Evolutionary conservation across 1,140 invertebrate species (phyloP), one percentile per base, ranked within the genome.

Genomic region (Ceratitis capitata): DNA sequence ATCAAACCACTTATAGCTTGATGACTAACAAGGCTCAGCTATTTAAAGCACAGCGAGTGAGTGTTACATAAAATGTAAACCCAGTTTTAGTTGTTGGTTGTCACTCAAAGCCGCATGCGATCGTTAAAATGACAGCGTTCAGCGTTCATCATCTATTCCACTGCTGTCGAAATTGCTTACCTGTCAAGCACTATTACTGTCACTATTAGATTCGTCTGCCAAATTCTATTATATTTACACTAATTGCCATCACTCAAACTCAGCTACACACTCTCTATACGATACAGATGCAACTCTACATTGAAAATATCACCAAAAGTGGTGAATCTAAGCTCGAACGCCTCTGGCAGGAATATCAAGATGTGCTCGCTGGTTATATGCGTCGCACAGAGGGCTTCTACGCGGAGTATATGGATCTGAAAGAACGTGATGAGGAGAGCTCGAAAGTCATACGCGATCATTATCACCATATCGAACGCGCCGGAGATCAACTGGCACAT

Each of bases 331-430:
- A 88, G n/a, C 87, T 92, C 39, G 90, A 92, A 88, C 56, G 85
- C 35, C 86, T 92, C 14, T 92, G 91, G 91, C 88, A 89, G 35
- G 88, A 92, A 69, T 92, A 91, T 83, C 91, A 92, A 47, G 56
- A 87, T 1, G 89, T 92, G 12, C 85, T 92, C n/a, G 86, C 89
- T 0, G 89, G 86, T 23, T 92, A 92, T 85, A 88, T 91, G 12
- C 85, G 88, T 29, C 88, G 90, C 83, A 92, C 89, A 7, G 90
- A 92, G 35, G 87, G 88, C 7, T 91, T 91, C 87, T 90, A 92
- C 74, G 83, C 89, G 14, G 91, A 92, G 83, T 92, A 92, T 53
- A 88, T 91, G 29, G 91, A 92, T 78, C 87, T 92, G 4, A 91
- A 91, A 86, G 89, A 92, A 83, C 86, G 88, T 3, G 91, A 92